Evolutionary conservation across 2,888 invertebrate genomes (phyloP).

Genomic region (Gerosis bhagava): DNA sequence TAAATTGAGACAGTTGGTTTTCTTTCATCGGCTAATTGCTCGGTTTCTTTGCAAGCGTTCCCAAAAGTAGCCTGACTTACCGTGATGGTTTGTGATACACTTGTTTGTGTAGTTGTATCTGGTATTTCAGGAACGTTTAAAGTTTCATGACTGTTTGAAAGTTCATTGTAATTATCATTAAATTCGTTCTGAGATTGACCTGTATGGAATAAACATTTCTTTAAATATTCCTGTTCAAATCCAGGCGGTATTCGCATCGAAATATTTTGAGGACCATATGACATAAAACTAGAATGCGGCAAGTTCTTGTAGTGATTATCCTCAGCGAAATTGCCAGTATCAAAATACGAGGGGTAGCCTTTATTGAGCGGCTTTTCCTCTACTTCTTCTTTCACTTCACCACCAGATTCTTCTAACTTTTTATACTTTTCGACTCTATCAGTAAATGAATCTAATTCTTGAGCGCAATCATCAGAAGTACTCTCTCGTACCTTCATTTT

Average conservation of each 20-base stretch:
- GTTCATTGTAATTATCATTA: too few species aligned
- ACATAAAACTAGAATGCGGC: conserved; percentile 37
- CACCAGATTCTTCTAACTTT: conserved; percentile 47
- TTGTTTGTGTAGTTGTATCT: conserved; percentile 54
- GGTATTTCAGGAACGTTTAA: conserved; percentile 41
- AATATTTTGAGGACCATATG: conserved; percentile 30
- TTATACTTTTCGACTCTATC: conserved; percentile 67
- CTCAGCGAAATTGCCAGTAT: conserved; percentile 72
- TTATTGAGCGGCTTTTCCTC: conserved; percentile 24
- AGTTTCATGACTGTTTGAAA: too few species aligned
- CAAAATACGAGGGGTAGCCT: conserved; percentile 69
- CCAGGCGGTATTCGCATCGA: conserved; percentile 59
- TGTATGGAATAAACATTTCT: too few species aligned
- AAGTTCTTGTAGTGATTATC: conserved; percentile 66
- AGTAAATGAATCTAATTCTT: conserved; percentile 59
- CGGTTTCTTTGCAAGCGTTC: too few species aligned
- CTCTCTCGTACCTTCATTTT: conserved; percentile 54
- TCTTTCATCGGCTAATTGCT: too few species aligned
- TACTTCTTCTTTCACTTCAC: conserved; percentile 36
- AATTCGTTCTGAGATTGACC: too few species aligned
- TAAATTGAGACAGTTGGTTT: too few species aligned
- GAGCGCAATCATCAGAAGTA: conserved; percentile 45
- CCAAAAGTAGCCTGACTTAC: too few species aligned
- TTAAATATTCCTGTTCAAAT: conserved; percentile 61
- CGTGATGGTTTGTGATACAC: conserved; percentile 37